phyloP scores from a whole-genome alignment of 1,140 invertebrate species.

The Nilaparvata lugens region DNA sequence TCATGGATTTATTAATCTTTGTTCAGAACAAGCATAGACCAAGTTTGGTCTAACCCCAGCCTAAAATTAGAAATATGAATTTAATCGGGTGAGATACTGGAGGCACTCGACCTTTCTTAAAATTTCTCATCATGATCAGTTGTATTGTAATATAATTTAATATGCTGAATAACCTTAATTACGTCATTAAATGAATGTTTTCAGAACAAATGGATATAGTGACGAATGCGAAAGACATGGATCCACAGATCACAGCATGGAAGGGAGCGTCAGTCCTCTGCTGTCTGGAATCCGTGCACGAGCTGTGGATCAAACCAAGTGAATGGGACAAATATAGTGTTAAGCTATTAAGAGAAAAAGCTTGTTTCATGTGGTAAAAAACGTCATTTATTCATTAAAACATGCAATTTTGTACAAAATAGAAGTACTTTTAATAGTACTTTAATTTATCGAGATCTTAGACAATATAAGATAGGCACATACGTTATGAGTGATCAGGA shows the following conservation, averaged over 20 bases:
- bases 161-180: constrained; percentile 17
- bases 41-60: too few species aligned
- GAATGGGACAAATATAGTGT: constrained; percentile 85
- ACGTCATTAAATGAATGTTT: constrained; percentile 1
- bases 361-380: constrained; percentile 65
- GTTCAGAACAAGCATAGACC: too few species aligned
- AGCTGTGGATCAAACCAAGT: constrained; percentile 78
- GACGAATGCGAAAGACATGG: constrained; percentile 78
- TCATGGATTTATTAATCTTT: too few species aligned
- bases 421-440: neutral
- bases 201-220: constrained; percentile 72
- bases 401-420: neutral
- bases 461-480: too few species aligned
- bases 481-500: too few species aligned
- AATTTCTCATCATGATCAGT: constrained; percentile 5
- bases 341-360: constrained; percentile 76
- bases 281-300: constrained; percentile 83
- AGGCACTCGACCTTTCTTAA: neutral
- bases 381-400: too few species aligned
- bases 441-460: neutral
- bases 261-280: constrained; percentile 91
- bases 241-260: constrained; percentile 81
- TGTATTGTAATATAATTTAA: too few species aligned
- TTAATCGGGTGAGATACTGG: neutral
- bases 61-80: too few species aligned